Evolutionary conservation across 2,797 vertebrate genomes (phyloP).

Genomic region (Sandelia bainsii): DNA sequence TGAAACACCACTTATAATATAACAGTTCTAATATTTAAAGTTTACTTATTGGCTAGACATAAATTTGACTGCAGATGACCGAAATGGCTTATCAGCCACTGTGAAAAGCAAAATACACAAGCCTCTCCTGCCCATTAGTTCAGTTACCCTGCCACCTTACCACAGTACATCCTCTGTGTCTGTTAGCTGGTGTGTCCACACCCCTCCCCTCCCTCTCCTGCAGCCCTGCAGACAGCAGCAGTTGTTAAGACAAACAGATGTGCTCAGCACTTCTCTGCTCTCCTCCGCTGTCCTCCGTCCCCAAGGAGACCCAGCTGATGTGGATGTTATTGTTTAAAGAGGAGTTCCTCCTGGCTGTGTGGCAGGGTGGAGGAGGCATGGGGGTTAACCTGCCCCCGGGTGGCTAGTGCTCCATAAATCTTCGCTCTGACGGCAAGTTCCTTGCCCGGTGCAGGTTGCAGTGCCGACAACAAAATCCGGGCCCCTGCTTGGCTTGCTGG

Average conservation of each 20-base stretch:
- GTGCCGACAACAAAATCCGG: slow-evolving; percentile 88
- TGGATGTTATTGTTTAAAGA: slow-evolving; percentile 95
- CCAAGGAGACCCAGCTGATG: slow-evolving; percentile 74
- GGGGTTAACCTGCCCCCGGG: slow-evolving; percentile 84
- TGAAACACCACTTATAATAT: too few species aligned
- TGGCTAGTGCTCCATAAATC: slow-evolving; percentile 91
- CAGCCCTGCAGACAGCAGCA: slow-evolving; percentile 72
- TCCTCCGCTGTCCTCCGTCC: slow-evolving; percentile 37
- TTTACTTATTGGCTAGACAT: too few species aligned
- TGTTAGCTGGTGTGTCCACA: slow-evolving; percentile 20
- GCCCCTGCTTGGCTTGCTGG: slow-evolving; percentile 34
- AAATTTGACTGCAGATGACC: too few species aligned
- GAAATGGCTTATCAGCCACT: too few species aligned
- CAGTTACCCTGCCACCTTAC: not conserved
- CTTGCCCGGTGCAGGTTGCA: slow-evolving; percentile 89
- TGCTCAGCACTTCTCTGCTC: slow-evolving; percentile 77
- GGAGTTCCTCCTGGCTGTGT: slow-evolving; percentile 85
- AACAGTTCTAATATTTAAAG: too few species aligned
- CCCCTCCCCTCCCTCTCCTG: not conserved
- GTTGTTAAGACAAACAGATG: slow-evolving; percentile 90
- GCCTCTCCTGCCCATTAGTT: not conserved
- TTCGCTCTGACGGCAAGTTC: slow-evolving; percentile 90
- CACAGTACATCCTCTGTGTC: slow-evolving; percentile 18
- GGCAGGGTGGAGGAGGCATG: slow-evolving; percentile 77
- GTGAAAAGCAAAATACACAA: too few species aligned